Percentiles rank a stretch among this genome's conserved stretches.
Conservation (phyloP, 2,113 vertebrate species). For the Centropristis striata region DNA sequence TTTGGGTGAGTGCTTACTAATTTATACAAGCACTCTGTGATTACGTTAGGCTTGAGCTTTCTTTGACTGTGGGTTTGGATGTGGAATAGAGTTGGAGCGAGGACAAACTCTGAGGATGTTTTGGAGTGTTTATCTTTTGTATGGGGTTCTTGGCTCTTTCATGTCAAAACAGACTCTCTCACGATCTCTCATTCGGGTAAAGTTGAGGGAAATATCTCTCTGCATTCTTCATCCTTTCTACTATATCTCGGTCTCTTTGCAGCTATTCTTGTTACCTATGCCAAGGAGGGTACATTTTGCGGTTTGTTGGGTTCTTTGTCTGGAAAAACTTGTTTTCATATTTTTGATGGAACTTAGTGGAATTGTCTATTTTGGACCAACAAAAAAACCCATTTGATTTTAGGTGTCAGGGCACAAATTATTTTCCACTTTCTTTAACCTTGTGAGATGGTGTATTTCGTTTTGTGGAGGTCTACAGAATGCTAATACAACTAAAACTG, state of each 20-base stretch:
- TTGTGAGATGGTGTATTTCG: too few relatives aligned
- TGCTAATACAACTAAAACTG: too few relatives aligned
- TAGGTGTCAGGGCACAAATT: too few relatives aligned
- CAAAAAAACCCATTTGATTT: too few relatives aligned
- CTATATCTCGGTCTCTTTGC: background rate
- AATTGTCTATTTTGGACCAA: too few relatives aligned
- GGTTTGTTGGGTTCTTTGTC: too few relatives aligned
- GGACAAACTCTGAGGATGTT: conserved; percentile 56
- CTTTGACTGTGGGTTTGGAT: conserved; percentile 51
- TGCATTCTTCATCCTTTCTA: background rate
- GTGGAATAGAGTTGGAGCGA: conserved; percentile 41
- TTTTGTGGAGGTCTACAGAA: too few relatives aligned
- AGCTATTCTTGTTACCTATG: too few relatives aligned
- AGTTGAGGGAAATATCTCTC: background rate
- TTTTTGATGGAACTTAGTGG: too few relatives aligned
- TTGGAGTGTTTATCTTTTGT: conserved; percentile 63
- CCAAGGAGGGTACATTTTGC: too few relatives aligned
- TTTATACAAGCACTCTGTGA: conserved; percentile 71
- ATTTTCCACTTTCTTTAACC: too few relatives aligned
- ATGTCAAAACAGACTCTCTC: conserved; percentile 53
- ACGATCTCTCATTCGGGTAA: background rate
- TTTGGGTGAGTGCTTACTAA: conserved; percentile 71
- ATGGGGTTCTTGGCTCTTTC: conserved; percentile 57
- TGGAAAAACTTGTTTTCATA: too few relatives aligned
- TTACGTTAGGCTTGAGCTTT: conserved; percentile 53